Conservation (phyloP, 1,140 invertebrate genomes). For the Euura saliciscinereae region DNA sequence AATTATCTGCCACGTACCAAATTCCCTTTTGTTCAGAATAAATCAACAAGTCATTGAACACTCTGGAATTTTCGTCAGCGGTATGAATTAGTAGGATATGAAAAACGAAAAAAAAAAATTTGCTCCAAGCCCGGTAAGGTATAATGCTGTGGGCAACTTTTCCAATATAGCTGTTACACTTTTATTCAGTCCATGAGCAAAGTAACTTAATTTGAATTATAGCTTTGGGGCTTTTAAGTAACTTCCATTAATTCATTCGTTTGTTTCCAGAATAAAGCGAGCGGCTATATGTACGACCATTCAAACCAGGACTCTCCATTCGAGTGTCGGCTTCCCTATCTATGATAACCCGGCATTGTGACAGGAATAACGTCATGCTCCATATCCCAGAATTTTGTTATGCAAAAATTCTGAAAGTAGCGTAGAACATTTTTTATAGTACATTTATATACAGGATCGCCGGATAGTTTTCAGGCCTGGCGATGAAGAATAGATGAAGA, state of each 20-base stretch:
- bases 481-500: too few species aligned
- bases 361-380: too few species aligned
- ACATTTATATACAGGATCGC: too few species aligned
- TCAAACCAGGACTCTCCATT: too few species aligned
- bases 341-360: too few species aligned
- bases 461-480: too few species aligned
- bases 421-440: too few species aligned
- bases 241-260: slow-evolving; percentile 1
- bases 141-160: not conserved
- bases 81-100: not conserved
- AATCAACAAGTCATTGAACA: not conserved
- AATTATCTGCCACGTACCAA: not conserved
- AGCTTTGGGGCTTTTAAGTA: not conserved
- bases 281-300: not conserved
- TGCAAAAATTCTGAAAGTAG: too few species aligned
- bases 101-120: too few species aligned
- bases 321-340: too few species aligned
- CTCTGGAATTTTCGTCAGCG: not conserved
- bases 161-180: too few species aligned
- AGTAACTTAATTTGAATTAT: not conserved
- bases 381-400: too few species aligned
- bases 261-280: not conserved
- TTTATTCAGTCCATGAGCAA: not conserved
- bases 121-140: not conserved
- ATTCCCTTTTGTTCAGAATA: not conserved